Conservation (phyloP, 2,113 vertebrate species). For the Orthochromis malagaraziensis region DNA sequence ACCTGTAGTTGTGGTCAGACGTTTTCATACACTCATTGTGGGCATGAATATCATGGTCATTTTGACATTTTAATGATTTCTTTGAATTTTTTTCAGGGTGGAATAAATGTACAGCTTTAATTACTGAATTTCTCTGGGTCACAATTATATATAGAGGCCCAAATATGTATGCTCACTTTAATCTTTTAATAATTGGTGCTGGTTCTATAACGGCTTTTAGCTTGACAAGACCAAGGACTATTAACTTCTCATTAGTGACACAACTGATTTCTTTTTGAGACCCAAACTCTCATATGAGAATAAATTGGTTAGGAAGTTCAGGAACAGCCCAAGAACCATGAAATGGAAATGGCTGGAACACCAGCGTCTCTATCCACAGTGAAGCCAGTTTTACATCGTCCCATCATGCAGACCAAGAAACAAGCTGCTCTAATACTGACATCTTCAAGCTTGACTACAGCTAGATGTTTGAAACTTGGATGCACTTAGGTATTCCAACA, state of each 20-base stretch:
- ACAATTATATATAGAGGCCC: neutral
- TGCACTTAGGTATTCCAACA: neutral
- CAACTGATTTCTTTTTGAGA: neutral
- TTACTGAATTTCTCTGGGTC: neutral
- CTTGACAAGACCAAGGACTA: neutral
- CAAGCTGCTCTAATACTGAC: neutral
- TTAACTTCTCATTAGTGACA: neutral
- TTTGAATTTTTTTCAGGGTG: neutral
- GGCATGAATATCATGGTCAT: neutral
- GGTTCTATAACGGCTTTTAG: neutral
- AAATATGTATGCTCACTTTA: neutral
- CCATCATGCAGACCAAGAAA: neutral
- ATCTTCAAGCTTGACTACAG: neutral
- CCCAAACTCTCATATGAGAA: neutral
- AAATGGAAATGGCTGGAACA: neutral
- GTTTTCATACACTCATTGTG: neutral
- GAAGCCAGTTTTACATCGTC: neutral
- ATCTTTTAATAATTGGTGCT: neutral
- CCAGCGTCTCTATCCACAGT: neutral
- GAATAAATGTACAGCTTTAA: neutral
- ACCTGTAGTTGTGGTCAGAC: neutral
- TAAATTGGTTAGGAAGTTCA: neutral
- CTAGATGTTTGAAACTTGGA: neutral
- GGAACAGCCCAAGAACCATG: neutral
- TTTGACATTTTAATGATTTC: neutral